These are phyloP conservation scores for Graptemys geographica DNA, from an alignment of 2,797 vertebrate genomes.

Conservation along the genomic window DNA sequence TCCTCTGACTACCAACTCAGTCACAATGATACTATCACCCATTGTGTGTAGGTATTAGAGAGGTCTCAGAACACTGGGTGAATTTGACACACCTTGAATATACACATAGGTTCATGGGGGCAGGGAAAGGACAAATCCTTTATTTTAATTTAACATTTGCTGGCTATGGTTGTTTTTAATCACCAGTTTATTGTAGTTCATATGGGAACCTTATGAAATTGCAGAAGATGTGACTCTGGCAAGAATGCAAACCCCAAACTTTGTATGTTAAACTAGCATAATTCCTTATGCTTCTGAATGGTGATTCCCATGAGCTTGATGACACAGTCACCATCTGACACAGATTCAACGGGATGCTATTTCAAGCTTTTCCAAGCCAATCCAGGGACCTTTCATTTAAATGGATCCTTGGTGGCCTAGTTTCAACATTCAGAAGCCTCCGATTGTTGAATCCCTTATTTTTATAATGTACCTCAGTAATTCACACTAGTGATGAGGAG, in stretches of 20 bases:
- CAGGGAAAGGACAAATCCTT: background rate
- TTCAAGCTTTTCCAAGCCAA: background rate
- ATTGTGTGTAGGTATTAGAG: background rate
- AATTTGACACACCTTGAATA: background rate
- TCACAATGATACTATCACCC: background rate
- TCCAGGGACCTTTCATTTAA: background rate
- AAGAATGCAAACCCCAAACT: rapidly evolving
- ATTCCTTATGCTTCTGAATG: background rate
- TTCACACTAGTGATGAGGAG: background rate
- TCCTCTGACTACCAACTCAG: rapidly evolving
- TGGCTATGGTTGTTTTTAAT: rapidly evolving
- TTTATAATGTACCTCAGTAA: rapidly evolving
- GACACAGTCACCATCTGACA: background rate
- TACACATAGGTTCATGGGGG: background rate
- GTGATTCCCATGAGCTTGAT: background rate
- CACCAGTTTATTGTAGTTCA: too few relatives aligned
- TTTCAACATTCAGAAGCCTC: background rate
- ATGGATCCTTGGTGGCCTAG: background rate
- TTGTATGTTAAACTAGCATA: rapidly evolving
- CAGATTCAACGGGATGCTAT: background rate
- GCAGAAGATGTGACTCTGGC: rapidly evolving
- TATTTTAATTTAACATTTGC: background rate
- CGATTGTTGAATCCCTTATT: rapidly evolving
- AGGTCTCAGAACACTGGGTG: background rate
- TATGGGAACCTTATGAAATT: rapidly evolving